phyloP scores from a whole-genome alignment of 2,113 vertebrate genomes.

The Oreochromis tanganicae region DNA sequence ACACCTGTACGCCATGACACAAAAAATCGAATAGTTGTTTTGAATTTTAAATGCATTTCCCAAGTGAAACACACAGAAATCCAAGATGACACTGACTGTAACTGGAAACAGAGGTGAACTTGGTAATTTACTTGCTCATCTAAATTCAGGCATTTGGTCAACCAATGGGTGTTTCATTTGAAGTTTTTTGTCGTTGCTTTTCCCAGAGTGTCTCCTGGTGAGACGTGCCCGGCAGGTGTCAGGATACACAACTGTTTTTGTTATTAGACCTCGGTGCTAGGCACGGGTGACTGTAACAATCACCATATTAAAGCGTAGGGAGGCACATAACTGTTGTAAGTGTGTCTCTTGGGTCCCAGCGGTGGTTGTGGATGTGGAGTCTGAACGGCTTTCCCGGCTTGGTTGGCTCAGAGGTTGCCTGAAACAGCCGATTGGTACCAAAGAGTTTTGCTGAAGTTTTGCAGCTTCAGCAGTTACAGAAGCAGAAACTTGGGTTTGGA shows the following conservation, averaged over 20 bases:
- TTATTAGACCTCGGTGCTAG: background rate
- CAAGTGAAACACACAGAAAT: background rate
- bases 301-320: background rate
- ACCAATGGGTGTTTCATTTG: background rate
- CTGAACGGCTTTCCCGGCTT: background rate
- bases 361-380: background rate
- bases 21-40: accelerated
- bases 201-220: background rate
- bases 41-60: background rate
- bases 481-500: background rate
- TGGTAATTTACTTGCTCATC: accelerated
- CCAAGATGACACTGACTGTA: background rate
- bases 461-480: background rate
- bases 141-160: background rate
- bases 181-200: accelerated
- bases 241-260: background rate
- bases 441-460: background rate
- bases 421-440: background rate
- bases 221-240: accelerated
- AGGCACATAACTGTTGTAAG: background rate
- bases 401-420: background rate
- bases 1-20: background rate
- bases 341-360: background rate
- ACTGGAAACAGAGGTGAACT: background rate
- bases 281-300: accelerated